Base-by-base conservation (phyloP, 2,113 vertebrate genomes). In the Thryonomys swinderianus region DNA sequence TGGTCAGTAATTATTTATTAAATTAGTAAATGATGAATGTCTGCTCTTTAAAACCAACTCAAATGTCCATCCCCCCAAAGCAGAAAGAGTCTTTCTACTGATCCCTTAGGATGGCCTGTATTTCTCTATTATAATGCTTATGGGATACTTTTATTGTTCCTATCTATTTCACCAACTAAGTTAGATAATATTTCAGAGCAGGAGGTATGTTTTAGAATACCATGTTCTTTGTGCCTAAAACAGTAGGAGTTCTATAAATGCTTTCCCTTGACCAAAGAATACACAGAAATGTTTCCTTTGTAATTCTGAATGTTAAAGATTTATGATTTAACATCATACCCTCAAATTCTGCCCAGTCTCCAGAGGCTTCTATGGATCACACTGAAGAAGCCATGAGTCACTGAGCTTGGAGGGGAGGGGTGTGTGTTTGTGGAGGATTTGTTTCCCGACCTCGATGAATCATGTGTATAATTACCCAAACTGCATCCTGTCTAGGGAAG, bases 401-500 rank as follows among this genome's bases (percentile, higher is more conserved):
- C 96, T 85, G 96, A 90, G 93, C 92, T 85, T 85, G 88, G 96
- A 98, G 98, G 97, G 98, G 96, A 96, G 98, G 97, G 98, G 96
- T 96, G 94, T 55, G 97, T 97, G 93, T 97, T 97, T 91, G 97
- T 97, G 97, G 98, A 98, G 98, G 93, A 42, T 91, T 92, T 87
- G 96, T 97, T 98, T 98, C 97, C 98, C 95, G 51, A 97, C 67
- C 98, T 98, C 94, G 76, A 98, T 98, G 98, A 98, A 98, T 98
- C 98, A 98, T 89, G 88, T 53, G 97, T 81, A 97, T 98, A 98
- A 98, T 97, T 97, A 97, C 95, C 96, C 95, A 96, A 97, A 98
- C 96, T 96, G 98, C 97, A 98, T 98, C 98, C 98, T 98, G 98
- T 96, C 98, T 98, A 97, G 81, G 97, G 97, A 97, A 94, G 95